phyloP scores from a whole-genome alignment of 2,113 vertebrate species.

The Nesogale talazaci region DNA sequence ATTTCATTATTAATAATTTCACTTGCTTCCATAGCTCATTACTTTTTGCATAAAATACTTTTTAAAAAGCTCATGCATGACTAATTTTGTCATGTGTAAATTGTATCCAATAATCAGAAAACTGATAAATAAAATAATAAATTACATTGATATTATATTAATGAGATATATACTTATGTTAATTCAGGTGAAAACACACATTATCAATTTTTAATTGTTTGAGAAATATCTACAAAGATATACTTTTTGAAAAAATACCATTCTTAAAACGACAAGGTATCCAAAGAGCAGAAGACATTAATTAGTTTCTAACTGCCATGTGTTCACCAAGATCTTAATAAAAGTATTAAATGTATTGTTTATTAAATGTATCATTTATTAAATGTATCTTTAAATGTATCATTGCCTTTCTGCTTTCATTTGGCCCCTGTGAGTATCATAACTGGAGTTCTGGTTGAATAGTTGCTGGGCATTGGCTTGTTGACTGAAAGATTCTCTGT shows the following conservation, averaged over 20 bases:
- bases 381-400: no score
- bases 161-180: background rate
- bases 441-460: no score
- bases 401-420: no score
- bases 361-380: no score
- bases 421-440: no score
- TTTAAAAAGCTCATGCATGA: background rate
- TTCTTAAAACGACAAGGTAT: background rate
- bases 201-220: background rate
- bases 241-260: background rate
- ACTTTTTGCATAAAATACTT: background rate
- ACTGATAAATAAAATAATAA: background rate
- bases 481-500: no score
- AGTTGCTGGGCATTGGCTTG: no score
- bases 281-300: no score
- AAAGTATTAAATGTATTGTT: no score
- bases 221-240: background rate
- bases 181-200: background rate
- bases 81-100: no score
- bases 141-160: background rate
- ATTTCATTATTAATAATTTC: background rate
- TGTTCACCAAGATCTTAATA: no score
- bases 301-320: no score
- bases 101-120: background rate
- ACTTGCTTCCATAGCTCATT: background rate